phyloP scores from a whole-genome alignment of 2,797 vertebrate species.

The Microchirus variegatus region DNA sequence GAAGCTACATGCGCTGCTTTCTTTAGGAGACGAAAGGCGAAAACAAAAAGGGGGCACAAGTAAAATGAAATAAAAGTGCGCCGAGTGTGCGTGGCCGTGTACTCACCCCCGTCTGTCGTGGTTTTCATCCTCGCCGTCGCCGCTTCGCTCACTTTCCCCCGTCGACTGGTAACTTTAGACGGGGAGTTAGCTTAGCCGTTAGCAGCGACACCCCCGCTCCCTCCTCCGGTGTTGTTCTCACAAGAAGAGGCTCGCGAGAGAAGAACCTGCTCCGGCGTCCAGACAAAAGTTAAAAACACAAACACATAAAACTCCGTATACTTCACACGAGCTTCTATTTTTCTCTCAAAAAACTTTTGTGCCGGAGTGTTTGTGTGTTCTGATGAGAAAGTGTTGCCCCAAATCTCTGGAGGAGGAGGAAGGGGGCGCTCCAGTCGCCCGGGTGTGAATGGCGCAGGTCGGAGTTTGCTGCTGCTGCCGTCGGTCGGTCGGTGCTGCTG shows the following conservation, averaged over 20 bases:
- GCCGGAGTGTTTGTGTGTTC: background rate
- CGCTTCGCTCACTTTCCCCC: slow-evolving; percentile 49
- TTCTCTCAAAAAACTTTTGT: slow-evolving; percentile 35
- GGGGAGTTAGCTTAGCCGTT: slow-evolving; percentile 59
- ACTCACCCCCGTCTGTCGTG: slow-evolving; percentile 80
- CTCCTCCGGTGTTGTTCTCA: slow-evolving; percentile 65
- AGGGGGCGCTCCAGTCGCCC: slow-evolving; percentile 50
- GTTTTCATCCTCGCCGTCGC: slow-evolving; percentile 78
- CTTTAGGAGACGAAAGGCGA: background rate
- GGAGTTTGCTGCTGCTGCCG: slow-evolving; percentile 66
- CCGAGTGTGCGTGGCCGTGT: background rate
- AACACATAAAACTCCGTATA: background rate
- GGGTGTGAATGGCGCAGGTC: slow-evolving; percentile 66
- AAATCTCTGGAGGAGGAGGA: slow-evolving; percentile 17
- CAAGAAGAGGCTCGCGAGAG: slow-evolving; percentile 35
- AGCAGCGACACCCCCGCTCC: slow-evolving; percentile 64
- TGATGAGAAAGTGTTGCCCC: slow-evolving; percentile 57
- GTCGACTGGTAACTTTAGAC: slow-evolving; percentile 62
- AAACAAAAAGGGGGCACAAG: background rate
- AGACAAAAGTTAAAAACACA: background rate
- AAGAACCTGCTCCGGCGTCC: slow-evolving; percentile 7
- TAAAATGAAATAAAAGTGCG: background rate
- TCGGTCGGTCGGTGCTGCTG: slow-evolving; percentile 15
- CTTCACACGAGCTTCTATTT: background rate
- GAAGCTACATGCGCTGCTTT: slow-evolving; percentile 55